phyloP scores from a whole-genome alignment of 1,140 invertebrate genomes.

The Liolophura sinensis region DNA sequence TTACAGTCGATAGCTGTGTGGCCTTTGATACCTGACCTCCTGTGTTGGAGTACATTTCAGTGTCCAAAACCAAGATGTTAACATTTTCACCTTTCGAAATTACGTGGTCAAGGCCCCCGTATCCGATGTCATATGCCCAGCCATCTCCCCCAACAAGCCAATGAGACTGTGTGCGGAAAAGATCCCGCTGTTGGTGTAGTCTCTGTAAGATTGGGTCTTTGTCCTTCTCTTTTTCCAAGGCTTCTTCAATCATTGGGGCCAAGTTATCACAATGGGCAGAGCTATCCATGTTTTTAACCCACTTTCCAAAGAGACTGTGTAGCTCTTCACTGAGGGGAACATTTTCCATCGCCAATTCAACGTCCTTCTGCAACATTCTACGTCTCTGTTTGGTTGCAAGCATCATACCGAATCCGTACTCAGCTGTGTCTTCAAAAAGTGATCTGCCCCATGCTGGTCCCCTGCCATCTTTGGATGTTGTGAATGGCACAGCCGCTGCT shows the following conservation, averaged over 20 bases:
- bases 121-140: slow-evolving; percentile 24
- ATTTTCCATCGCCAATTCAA: slow-evolving; percentile 3
- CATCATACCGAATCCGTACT: slow-evolving; percentile 23
- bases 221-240: slow-evolving; percentile 6
- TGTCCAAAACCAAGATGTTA: slow-evolving; percentile 22
- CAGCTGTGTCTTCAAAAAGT: slow-evolving; percentile 21
- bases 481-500: slow-evolving; percentile 17
- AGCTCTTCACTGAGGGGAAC: slow-evolving; percentile 13
- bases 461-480: slow-evolving; percentile 18
- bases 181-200: slow-evolving; percentile 12
- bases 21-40: slow-evolving; percentile 23
- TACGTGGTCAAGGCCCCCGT: slow-evolving; percentile 20
- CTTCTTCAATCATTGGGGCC: slow-evolving; percentile 3
- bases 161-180: slow-evolving; percentile 22
- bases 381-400: slow-evolving; percentile 19
- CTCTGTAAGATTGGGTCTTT: slow-evolving; percentile 10
- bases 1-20: slow-evolving; percentile 21
- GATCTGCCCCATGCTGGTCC: slow-evolving; percentile 22
- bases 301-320: slow-evolving; percentile 9
- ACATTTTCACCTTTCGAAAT: slow-evolving; percentile 17
- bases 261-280: slow-evolving; percentile 11
- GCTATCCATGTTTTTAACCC: slow-evolving; percentile 14
- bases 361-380: slow-evolving; percentile 3
- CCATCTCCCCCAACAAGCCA: slow-evolving; percentile 22
- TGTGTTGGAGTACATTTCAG: slow-evolving; percentile 24